A percentile compares a stretch with the other conserved stretches of the same genome.
These are phyloP conservation scores for Astropecten irregularis DNA, from an alignment of 53 echinoderm and acorn worm species.

Conservation along the genomic window DNA sequence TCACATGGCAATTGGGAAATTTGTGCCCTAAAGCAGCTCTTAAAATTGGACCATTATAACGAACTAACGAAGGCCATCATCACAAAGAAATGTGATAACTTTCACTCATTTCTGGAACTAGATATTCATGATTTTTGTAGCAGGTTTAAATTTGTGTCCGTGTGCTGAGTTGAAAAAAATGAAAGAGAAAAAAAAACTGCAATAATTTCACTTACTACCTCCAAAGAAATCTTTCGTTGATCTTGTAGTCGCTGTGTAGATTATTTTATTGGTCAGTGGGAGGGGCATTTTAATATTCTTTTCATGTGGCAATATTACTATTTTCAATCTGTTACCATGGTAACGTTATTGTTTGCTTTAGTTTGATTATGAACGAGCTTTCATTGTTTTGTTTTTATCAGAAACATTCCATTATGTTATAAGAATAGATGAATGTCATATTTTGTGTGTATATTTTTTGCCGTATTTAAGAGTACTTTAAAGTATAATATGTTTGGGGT, in stretches of 20 bases:
- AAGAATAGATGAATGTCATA: not conserved
- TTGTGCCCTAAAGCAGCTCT: too few species aligned
- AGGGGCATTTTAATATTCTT: too few species aligned
- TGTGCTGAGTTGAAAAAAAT: too few species aligned
- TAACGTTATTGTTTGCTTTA: constrained; percentile 26
- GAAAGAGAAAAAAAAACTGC: too few species aligned
- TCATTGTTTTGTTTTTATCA: constrained; percentile 10
- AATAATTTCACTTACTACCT: constrained; percentile 54
- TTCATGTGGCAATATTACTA: constrained; percentile 32
- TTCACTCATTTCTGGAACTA: too few species aligned
- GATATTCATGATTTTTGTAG: too few species aligned
- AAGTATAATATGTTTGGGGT: constrained; percentile 16
- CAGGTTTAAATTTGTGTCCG: too few species aligned
- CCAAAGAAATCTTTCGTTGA: not conserved
- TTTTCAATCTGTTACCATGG: constrained; percentile 13
- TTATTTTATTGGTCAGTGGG: too few species aligned
- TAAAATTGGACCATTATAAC: too few species aligned
- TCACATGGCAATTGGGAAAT: too few species aligned
- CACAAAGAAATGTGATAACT: too few species aligned
- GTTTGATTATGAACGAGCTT: constrained; percentile 4
- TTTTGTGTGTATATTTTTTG: constrained; percentile 31
- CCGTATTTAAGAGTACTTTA: constrained; percentile 26
- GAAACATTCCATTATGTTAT: constrained; percentile 38
- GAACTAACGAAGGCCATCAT: too few species aligned
- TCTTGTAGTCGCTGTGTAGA: constrained; percentile 2